Conservation (phyloP, 2,797 vertebrate genomes). For the Enteromius thamalakanensis region DNA sequence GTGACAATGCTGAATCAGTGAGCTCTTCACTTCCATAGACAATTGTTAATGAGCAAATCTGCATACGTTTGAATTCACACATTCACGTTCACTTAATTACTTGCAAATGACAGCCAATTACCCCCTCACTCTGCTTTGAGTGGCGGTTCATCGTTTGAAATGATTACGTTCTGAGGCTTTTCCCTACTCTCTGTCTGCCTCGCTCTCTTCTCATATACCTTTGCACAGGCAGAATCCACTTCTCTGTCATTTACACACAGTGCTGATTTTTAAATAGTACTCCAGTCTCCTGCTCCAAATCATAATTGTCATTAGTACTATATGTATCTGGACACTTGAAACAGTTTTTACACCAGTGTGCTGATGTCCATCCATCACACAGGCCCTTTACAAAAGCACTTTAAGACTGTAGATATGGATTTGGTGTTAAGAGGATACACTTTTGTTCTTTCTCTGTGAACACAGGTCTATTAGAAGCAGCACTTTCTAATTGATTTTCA, state of each 20-base stretch:
- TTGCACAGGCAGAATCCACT: conserved; percentile 39
- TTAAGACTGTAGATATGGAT: conserved; percentile 13
- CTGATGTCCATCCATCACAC: background rate
- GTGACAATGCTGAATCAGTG: conserved; percentile 39
- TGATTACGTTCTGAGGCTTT: conserved; percentile 56
- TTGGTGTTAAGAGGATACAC: conserved; percentile 1
- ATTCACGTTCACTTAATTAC: conserved; percentile 61
- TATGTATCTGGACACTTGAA: background rate
- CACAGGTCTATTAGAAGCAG: background rate
- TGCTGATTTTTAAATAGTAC: conserved; percentile 34
- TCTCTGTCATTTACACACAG: conserved; percentile 30
- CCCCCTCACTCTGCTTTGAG: conserved; percentile 24
- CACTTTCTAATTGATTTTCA: background rate
- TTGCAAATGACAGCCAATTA: conserved; percentile 59
- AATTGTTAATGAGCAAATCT: conserved; percentile 62
- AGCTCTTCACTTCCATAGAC: conserved; percentile 41
- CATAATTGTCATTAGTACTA: conserved; percentile 24
- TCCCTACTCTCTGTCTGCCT: conserved; percentile 34
- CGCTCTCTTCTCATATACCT: conserved; percentile 36
- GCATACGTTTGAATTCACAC: conserved; percentile 56
- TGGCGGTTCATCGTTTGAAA: conserved; percentile 61
- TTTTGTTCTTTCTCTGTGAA: conserved; percentile 10
- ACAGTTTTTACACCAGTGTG: conserved; percentile 9
- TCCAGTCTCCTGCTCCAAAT: conserved; percentile 3
- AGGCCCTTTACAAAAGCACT: background rate